These are phyloP conservation scores for Ctenoplectra terminalis DNA, from an alignment of 1,140 invertebrate species.

Conservation along the genomic window DNA sequence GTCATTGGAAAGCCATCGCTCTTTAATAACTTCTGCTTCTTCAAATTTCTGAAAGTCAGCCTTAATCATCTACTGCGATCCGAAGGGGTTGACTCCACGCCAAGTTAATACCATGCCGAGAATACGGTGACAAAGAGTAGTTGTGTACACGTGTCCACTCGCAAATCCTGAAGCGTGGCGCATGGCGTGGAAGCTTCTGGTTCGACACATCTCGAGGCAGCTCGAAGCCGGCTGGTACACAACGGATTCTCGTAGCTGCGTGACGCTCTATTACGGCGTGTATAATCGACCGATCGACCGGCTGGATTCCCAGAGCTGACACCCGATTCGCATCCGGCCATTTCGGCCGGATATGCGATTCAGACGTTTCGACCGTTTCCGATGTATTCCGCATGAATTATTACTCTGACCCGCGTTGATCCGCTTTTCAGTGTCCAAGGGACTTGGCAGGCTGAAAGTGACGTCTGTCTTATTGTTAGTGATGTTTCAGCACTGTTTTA, in stretches of 20 bases:
- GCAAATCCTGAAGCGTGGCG: conserved; percentile 59
- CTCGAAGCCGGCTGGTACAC: conserved; percentile 58
- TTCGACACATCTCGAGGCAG: conserved; percentile 42
- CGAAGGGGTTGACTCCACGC: background rate
- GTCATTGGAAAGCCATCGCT: too few relatives aligned
- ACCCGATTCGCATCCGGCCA: conserved; percentile 64
- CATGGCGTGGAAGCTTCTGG: conserved; percentile 50
- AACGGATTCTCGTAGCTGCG: conserved; percentile 52
- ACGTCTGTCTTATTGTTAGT: background rate
- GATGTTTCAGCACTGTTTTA: background rate
- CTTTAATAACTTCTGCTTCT: too few relatives aligned
- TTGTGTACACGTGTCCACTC: conserved; percentile 55
- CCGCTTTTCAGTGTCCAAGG: background rate
- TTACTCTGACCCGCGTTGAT: conserved; percentile 13
- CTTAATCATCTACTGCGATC: background rate
- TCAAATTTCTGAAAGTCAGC: too few relatives aligned
- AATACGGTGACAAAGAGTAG: conserved; percentile 15
- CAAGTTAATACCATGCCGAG: conserved; percentile 33
- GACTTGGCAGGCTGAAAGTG: background rate
- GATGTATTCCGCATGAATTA: conserved; percentile 36
- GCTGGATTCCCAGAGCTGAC: conserved; percentile 61
- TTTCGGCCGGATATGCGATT: conserved; percentile 64
- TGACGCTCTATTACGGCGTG: conserved; percentile 59
- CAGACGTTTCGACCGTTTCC: conserved; percentile 50
- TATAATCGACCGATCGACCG: conserved; percentile 64